Conservation (phyloP, 2,797 vertebrate species). For the Phalloptychus januarius region DNA sequence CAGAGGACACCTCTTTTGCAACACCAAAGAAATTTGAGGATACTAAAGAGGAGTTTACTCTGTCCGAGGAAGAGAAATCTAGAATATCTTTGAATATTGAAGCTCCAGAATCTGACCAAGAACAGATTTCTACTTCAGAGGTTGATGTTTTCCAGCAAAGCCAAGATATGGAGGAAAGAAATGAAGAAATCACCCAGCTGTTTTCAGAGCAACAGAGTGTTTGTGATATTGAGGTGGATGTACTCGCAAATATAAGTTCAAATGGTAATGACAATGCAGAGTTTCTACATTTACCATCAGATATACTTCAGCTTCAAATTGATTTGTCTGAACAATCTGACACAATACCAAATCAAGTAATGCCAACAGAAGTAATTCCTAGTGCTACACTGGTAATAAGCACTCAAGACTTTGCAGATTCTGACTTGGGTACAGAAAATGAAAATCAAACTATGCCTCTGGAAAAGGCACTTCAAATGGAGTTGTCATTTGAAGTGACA, state of each 20-base stretch:
- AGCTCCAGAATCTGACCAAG: neutral
- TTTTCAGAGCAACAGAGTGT: neutral
- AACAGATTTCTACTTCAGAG: neutral
- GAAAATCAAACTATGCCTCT: neutral
- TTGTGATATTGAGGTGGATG: neutral
- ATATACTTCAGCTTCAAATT: neutral
- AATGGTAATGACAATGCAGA: neutral
- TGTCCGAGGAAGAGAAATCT: neutral
- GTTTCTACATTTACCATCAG: neutral
- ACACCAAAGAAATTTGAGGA: neutral
- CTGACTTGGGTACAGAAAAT: neutral
- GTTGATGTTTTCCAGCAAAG: neutral
- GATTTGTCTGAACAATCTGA: neutral
- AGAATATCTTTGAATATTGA: neutral
- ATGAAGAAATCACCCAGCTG: neutral
- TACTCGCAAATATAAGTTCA: neutral
- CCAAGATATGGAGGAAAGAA: neutral
- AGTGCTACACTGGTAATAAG: neutral
- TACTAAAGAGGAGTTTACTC: neutral
- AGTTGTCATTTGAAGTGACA: neutral
- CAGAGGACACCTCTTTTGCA: neutral
- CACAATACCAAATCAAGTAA: neutral
- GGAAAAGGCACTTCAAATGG: neutral
- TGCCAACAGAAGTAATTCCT: neutral
- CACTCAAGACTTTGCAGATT: neutral